phyloP scores from a whole-genome alignment of 1,140 invertebrate genomes.

The Temnothorax longispinosus region DNA sequence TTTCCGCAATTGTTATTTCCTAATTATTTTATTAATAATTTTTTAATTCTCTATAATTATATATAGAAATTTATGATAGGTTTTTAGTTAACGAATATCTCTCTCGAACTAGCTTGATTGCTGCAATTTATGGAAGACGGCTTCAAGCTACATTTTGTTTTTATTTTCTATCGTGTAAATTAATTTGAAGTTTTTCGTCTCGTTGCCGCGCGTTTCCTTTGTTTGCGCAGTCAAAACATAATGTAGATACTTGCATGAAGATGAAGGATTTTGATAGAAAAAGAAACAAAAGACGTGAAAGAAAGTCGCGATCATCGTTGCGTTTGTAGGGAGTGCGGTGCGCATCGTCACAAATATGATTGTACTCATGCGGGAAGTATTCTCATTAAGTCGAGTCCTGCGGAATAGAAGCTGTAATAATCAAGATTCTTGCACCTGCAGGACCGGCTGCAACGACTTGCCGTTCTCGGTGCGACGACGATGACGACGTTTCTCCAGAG shows the following conservation, averaged over 20 bases:
- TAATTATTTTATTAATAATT: not conserved
- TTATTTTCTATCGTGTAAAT: conserved; percentile 20
- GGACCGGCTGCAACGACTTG: conserved; percentile 21
- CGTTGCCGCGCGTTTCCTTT: not conserved
- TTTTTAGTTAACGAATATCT: not conserved
- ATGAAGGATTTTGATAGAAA: not conserved
- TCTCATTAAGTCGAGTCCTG: conserved; percentile 45
- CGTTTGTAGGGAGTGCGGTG: not conserved
- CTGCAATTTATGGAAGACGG: not conserved
- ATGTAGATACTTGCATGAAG: not conserved
- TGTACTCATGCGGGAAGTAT: conserved; percentile 28
- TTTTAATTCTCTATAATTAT: not conserved
- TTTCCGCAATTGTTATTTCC: not conserved
- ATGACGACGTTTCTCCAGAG: not conserved
- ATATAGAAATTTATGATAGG: not conserved
- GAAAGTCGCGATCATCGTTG: conserved; percentile 21
- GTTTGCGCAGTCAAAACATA: not conserved
- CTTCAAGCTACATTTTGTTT: not conserved
- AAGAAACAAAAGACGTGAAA: not conserved
- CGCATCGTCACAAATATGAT: conserved; percentile 32
- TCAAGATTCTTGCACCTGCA: conserved; percentile 55
- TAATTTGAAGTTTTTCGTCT: not conserved
- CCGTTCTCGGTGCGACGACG: conserved; percentile 5
- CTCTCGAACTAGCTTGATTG: not conserved
- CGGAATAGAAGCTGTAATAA: conserved; percentile 53